These are phyloP conservation scores for Agrochola lychnidis DNA, from an alignment of 2,888 invertebrate species.

Conservation along the genomic window DNA sequence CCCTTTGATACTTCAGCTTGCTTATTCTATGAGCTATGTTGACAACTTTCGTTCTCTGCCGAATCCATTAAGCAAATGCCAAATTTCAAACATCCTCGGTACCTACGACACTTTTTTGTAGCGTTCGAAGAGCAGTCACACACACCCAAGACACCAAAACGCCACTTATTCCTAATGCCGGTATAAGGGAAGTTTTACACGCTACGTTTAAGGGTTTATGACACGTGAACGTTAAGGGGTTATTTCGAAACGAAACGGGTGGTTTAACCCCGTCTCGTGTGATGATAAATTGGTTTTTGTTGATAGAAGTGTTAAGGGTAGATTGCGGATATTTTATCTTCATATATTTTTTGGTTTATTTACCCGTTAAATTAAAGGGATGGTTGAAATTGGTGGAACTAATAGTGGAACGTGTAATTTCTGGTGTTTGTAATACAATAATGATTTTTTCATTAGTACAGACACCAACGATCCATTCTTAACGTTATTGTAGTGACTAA, in stretches of 20 bases:
- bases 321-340: slow-evolving; percentile 42
- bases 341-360: slow-evolving; percentile 45
- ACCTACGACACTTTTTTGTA: neutral
- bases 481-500: no score
- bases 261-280: slow-evolving; percentile 51
- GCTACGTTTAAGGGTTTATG: slow-evolving; percentile 72
- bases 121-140: slow-evolving; percentile 10
- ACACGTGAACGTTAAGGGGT: slow-evolving; percentile 70
- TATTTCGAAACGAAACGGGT: slow-evolving; percentile 54
- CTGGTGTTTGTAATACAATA: no score
- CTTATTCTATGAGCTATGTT: no score
- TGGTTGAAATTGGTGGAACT: neutral
- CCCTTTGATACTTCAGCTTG: no score
- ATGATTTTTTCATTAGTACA: no score
- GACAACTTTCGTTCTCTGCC: no score
- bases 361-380: slow-evolving; percentile 21
- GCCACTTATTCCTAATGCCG: slow-evolving; percentile 54
- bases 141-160: slow-evolving; percentile 40
- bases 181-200: slow-evolving; percentile 61
- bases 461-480: no score
- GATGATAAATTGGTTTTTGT: slow-evolving; percentile 66
- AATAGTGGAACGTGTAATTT: neutral
- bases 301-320: slow-evolving; percentile 62
- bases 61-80: no score
- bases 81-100: neutral